These are phyloP conservation scores for Lemur catta DNA, from an alignment of 2,797 vertebrate species.

Conservation along the genomic window DNA sequence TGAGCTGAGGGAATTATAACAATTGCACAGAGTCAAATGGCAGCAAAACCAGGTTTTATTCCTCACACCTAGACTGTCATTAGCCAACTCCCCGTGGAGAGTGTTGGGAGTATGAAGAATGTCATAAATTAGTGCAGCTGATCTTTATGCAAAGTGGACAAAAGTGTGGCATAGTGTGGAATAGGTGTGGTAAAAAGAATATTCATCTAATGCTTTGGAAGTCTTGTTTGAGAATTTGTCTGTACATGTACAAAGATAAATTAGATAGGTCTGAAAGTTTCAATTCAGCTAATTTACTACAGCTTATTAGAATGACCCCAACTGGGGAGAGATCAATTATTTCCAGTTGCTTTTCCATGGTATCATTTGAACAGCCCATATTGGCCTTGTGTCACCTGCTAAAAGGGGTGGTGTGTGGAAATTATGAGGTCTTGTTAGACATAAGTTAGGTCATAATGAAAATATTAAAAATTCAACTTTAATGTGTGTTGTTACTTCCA, in stretches of 20 bases:
- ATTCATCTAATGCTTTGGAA: constrained; percentile 23
- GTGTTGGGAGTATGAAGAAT: neutral
- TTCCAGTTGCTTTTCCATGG: neutral
- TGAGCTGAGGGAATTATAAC: neutral
- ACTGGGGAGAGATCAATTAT: neutral
- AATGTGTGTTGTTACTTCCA: constrained; percentile 25
- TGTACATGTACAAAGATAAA: neutral
- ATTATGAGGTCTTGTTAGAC: neutral
- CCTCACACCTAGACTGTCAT: neutral
- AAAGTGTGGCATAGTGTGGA: neutral
- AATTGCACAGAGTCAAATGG: neutral
- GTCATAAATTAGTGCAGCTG: neutral
- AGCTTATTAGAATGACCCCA: neutral
- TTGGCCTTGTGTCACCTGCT: neutral
- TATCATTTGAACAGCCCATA: neutral
- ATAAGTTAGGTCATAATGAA: constrained; percentile 30
- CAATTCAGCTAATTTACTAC: neutral
- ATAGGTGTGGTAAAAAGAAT: neutral
- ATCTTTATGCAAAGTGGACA: neutral
- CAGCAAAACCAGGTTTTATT: neutral
- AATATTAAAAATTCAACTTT: constrained; percentile 24
- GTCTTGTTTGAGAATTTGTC: neutral
- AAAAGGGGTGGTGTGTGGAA: neutral
- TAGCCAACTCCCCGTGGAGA: neutral
- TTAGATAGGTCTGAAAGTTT: neutral